Percentiles rank a stretch among this genome's conserved stretches.
phyloP scores from a whole-genome alignment of 2,888 invertebrate species.

The Yponomeuta sedellus region DNA sequence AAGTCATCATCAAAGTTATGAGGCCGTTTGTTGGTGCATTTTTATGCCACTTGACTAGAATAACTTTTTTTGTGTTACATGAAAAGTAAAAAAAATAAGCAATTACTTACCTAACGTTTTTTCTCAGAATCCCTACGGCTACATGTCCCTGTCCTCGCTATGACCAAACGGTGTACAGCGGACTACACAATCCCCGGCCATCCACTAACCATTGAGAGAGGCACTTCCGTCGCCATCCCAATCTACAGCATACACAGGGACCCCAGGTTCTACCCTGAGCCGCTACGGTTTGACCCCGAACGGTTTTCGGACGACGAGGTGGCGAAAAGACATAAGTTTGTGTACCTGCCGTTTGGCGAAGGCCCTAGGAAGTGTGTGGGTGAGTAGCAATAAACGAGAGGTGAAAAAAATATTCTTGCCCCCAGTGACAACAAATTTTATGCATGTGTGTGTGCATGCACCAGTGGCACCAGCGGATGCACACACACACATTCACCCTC shows the following conservation, averaged over 20 bases:
- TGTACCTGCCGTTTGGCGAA: conserved; percentile 50
- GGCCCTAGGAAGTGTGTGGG: conserved; percentile 35
- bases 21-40: too few relatives aligned
- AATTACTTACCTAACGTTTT: too few relatives aligned
- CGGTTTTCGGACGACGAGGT: conserved; percentile 52
- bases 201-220: conserved; percentile 21
- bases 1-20: too few relatives aligned
- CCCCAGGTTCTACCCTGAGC: conserved; percentile 59
- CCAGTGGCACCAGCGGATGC: too few relatives aligned
- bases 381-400: conserved; percentile 6
- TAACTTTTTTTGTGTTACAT: too few relatives aligned
- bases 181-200: conserved; percentile 22
- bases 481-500: too few relatives aligned
- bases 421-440: neutral
- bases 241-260: conserved; percentile 58
- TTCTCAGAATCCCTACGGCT: conserved; percentile 37
- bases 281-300: conserved; percentile 69
- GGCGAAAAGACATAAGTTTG: conserved; percentile 29
- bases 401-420: neutral
- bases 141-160: conserved; percentile 28
- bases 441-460: too few relatives aligned
- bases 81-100: too few relatives aligned
- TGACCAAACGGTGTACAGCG: conserved; percentile 33
- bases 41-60: too few relatives aligned
- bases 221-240: conserved; percentile 40